Evolutionary conservation across 2,797 vertebrate genomes (phyloP).

Genomic region (Selene dorsalis): DNA sequence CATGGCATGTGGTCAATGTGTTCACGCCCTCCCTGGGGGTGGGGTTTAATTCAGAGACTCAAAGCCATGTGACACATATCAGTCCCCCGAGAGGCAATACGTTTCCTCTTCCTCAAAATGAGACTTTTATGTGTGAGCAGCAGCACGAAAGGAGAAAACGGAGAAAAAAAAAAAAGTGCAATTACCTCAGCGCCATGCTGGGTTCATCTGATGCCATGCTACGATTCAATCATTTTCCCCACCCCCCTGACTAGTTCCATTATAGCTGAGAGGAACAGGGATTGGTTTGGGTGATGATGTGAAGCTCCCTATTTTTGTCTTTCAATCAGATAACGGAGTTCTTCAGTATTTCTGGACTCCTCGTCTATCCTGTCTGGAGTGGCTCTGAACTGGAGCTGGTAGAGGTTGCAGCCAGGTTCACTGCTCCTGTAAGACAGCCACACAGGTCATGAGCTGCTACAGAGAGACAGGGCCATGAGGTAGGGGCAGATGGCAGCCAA

Average conservation of each 20-base stretch:
- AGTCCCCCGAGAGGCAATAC: conserved; percentile 54
- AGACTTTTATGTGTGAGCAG: conserved; percentile 60
- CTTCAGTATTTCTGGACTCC: conserved; percentile 10
- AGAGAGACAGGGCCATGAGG: conserved; percentile 28
- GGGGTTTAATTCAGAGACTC: conserved; percentile 37
- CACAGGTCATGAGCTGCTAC: conserved; percentile 49
- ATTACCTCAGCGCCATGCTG: conserved; percentile 72
- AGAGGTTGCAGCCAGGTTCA: conserved; percentile 43
- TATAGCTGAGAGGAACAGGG: conserved; percentile 58
- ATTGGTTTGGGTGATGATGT: conserved; percentile 61
- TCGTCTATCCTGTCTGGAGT: conserved; percentile 19
- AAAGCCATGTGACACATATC: conserved; percentile 48
- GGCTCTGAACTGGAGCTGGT: conserved; percentile 41
- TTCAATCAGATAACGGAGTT: conserved; percentile 55
- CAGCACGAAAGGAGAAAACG: conserved; percentile 22
- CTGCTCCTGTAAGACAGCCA: conserved; percentile 13
- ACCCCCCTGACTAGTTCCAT: conserved; percentile 51
- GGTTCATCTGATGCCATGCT: conserved; percentile 71
- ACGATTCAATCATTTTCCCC: conserved; percentile 64
- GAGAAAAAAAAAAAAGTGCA: conserved; percentile 52
- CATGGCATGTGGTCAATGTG: conserved; percentile 28
- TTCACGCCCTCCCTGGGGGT: conserved; percentile 16
- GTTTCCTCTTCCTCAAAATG: conserved; percentile 64
- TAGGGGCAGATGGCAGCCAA: conserved; percentile 60
- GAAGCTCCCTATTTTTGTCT: conserved; percentile 61